phyloP scores from a whole-genome alignment of 2,888 invertebrate genomes.

The Phyto melanocephala region DNA sequence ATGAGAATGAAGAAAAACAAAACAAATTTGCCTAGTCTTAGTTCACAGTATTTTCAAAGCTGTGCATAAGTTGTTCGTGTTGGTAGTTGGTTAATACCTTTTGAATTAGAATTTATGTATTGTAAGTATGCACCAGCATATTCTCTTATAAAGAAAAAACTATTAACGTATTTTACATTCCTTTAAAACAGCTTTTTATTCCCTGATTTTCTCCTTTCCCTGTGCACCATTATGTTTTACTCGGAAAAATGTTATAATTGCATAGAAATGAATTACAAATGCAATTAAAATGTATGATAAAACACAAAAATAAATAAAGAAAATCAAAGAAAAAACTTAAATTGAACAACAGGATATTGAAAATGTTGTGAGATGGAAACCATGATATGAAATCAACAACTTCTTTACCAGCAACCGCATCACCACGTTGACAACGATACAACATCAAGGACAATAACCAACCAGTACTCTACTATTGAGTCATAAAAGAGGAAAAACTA shows the following conservation, averaged over 20 bases:
- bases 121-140: background rate
- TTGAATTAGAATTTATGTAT: background rate
- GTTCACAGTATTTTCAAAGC: background rate
- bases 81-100: background rate
- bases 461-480: background rate
- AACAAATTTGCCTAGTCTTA: background rate
- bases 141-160: slow-evolving; percentile 1
- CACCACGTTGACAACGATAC: slow-evolving; percentile 1
- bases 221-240: slow-evolving; percentile 68
- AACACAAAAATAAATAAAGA: slow-evolving; percentile 7
- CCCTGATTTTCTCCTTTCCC: slow-evolving; percentile 14
- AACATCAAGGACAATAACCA: slow-evolving; percentile 14
- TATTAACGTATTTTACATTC: slow-evolving; percentile 12
- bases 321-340: slow-evolving; percentile 3
- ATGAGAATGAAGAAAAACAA: slow-evolving; percentile 1
- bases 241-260: slow-evolving; percentile 72
- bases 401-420: background rate
- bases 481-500: background rate
- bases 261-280: slow-evolving; percentile 75
- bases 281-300: slow-evolving; percentile 71
- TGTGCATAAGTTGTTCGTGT: too few relatives aligned
- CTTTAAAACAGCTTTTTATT: background rate
- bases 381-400: background rate
- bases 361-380: slow-evolving; percentile 11
- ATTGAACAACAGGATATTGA: slow-evolving; percentile 60